A percentile compares a stretch with the other conserved stretches of the same genome.
phyloP scores from a whole-genome alignment of 64 coral and sea anemone species.

The Catalaphyllia jardinei region DNA sequence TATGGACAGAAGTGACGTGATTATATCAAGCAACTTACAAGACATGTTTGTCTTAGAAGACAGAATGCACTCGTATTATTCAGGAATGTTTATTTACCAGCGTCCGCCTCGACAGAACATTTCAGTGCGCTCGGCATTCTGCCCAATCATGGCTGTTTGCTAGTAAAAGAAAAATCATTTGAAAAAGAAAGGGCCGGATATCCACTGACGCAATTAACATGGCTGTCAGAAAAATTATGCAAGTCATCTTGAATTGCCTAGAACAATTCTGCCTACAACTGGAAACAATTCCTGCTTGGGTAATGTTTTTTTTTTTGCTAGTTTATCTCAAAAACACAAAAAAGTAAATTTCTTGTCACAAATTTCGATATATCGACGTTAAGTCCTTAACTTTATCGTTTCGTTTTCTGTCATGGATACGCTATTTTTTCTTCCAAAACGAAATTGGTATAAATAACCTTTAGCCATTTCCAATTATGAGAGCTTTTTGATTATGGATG shows the following conservation, averaged over 20 bases:
- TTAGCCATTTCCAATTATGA: slow-evolving; percentile 17
- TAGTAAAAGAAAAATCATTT: slow-evolving; percentile 21
- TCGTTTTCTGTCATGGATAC: background rate
- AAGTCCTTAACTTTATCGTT: background rate
- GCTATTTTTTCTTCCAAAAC: background rate
- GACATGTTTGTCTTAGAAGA: slow-evolving; percentile 64
- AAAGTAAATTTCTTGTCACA: background rate
- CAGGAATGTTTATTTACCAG: slow-evolving; percentile 45
- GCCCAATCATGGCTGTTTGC: slow-evolving; percentile 1
- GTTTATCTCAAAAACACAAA: background rate
- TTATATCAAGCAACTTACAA: slow-evolving; percentile 48
- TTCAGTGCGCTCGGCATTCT: background rate
- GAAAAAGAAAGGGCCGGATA: slow-evolving; percentile 20
- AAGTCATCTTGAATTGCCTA: background rate
- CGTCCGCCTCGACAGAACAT: slow-evolving; percentile 13
- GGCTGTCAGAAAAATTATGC: slow-evolving; percentile 24
- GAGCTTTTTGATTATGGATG: background rate
- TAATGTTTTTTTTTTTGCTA: background rate
- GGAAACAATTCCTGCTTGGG: background rate
- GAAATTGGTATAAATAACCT: slow-evolving; percentile 23
- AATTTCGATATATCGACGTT: background rate
- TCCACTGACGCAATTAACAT: slow-evolving; percentile 34
- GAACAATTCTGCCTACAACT: background rate
- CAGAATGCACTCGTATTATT: slow-evolving; percentile 67
- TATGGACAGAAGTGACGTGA: slow-evolving; percentile 66